Conservation (phyloP, 2,888 invertebrate genomes). For the Drosophila tanythrix region DNA sequence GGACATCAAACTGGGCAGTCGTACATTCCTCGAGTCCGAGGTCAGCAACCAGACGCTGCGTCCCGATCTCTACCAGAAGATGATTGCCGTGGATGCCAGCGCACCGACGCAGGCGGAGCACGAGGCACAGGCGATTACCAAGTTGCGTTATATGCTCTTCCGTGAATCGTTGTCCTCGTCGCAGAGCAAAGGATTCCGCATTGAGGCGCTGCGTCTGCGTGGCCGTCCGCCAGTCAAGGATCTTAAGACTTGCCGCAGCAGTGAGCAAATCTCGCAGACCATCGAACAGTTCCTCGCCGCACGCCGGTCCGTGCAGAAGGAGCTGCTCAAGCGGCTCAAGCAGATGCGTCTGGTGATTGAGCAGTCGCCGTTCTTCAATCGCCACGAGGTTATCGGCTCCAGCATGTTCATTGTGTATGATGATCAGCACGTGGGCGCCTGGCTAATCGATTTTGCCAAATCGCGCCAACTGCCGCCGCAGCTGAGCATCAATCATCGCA, state of each 20-base stretch:
- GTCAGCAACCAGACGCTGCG: slow-evolving; percentile 94
- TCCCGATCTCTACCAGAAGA: slow-evolving; percentile 96
- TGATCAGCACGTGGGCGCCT: slow-evolving; percentile 93
- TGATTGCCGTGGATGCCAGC: slow-evolving; percentile 94
- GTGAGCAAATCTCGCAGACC: slow-evolving; percentile 90
- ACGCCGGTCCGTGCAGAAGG: slow-evolving; percentile 87
- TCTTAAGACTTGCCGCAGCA: slow-evolving; percentile 93
- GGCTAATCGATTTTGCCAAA: slow-evolving; percentile 99
- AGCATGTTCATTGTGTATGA: slow-evolving; percentile 98
- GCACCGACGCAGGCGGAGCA: slow-evolving; percentile 95
- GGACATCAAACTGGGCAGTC: slow-evolving; percentile 98
- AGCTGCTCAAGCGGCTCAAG: slow-evolving; percentile 90
- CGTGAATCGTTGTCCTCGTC: slow-evolving; percentile 97
- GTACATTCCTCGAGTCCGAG: slow-evolving; percentile 98
- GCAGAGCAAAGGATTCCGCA: slow-evolving; percentile 96
- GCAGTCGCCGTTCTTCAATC: slow-evolving; percentile 92
- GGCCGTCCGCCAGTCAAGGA: slow-evolving; percentile 94
- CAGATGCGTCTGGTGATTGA: slow-evolving; percentile 93
- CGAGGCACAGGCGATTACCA: slow-evolving; percentile 93
- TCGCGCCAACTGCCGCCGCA: slow-evolving; percentile 91
- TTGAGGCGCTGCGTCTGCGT: slow-evolving; percentile 96
- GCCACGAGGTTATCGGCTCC: slow-evolving; percentile 96
- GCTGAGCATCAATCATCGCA: slow-evolving; percentile 90
- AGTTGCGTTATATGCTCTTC: slow-evolving; percentile 98
- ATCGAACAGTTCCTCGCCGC: slow-evolving; percentile 91